phyloP scores from a whole-genome alignment of 30 jellyfish, hydroid and myxozoan species.

The Aurelia sp. region DNA sequence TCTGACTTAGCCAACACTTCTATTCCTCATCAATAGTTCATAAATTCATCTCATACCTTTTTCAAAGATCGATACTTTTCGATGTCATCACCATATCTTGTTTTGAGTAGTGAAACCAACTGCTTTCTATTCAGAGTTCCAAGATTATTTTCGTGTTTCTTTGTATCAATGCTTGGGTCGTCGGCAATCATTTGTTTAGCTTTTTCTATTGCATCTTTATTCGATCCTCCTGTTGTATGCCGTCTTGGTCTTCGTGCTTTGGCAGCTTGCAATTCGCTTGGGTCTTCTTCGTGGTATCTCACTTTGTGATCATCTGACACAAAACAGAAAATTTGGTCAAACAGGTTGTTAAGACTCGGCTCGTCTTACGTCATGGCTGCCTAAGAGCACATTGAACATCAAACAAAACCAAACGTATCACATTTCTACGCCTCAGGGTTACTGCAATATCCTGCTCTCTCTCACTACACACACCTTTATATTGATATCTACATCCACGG shows the following conservation, averaged over 20 bases:
- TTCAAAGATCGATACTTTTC: slow-evolving; percentile 79
- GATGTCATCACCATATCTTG: slow-evolving; percentile 90
- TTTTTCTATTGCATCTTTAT: slow-evolving; percentile 80
- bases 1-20: no score
- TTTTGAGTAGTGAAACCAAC: slow-evolving; percentile 81
- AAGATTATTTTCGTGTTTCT: slow-evolving; percentile 19
- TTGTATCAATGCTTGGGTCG: slow-evolving; percentile 63
- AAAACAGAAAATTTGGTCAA: not conserved
- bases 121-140: slow-evolving; percentile 91
- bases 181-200: slow-evolving; percentile 85
- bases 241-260: slow-evolving; percentile 90
- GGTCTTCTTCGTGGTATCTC: slow-evolving; percentile 72
- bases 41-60: slow-evolving; percentile 28
- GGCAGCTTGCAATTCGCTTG: slow-evolving; percentile 59
- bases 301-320: slow-evolving; percentile 48
- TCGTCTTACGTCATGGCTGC: no score
- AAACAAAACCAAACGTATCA: no score
- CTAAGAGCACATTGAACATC: no score
- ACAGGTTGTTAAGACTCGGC: no score
- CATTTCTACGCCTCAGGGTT: no score
- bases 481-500: no score
- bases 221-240: slow-evolving; percentile 95
- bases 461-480: no score
- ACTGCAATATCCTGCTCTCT: no score
- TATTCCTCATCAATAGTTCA: no score